A percentile compares a stretch with the other conserved stretches of the same genome.
These are phyloP conservation scores for Lontra canadensis DNA, from an alignment of 2,113 vertebrate genomes.

Conservation along the genomic window DNA sequence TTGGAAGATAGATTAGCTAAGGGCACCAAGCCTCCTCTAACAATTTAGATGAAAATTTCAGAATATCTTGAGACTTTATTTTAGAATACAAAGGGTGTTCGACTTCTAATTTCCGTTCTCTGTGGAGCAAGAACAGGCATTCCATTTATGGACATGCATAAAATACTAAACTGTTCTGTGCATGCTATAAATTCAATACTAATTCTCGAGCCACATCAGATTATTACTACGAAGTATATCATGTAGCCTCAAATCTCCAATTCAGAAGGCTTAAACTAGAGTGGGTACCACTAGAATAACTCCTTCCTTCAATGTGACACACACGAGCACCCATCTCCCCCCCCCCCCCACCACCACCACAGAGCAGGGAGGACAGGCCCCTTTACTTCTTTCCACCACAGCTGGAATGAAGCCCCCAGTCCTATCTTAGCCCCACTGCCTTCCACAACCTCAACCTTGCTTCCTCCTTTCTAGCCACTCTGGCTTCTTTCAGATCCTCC, in stretches of 20 bases:
- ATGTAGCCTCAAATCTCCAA: neutral
- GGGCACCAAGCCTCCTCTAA: conserved; percentile 89
- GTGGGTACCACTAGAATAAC: neutral
- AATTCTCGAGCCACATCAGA: neutral
- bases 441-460: neutral
- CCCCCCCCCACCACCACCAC: too few species aligned
- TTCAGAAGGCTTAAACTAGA: neutral
- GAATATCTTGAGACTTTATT: neutral
- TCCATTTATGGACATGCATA: neutral
- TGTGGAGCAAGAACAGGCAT: neutral
- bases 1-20: conserved; percentile 94
- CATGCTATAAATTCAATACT: neutral
- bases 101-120: neutral
- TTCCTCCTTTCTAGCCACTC: neutral
- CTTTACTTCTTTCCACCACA: rapidly evolving
- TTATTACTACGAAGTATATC: neutral
- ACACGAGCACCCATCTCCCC: neutral
- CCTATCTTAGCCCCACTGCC: neutral
- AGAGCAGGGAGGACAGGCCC: neutral
- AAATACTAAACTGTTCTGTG: neutral
- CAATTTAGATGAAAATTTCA: conserved; percentile 84
- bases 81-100: neutral
- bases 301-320: neutral
- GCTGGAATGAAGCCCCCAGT: rapidly evolving
- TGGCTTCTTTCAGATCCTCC: neutral